phyloP scores from a whole-genome alignment of 1,140 invertebrate species.

The Antheraea pernyi region DNA sequence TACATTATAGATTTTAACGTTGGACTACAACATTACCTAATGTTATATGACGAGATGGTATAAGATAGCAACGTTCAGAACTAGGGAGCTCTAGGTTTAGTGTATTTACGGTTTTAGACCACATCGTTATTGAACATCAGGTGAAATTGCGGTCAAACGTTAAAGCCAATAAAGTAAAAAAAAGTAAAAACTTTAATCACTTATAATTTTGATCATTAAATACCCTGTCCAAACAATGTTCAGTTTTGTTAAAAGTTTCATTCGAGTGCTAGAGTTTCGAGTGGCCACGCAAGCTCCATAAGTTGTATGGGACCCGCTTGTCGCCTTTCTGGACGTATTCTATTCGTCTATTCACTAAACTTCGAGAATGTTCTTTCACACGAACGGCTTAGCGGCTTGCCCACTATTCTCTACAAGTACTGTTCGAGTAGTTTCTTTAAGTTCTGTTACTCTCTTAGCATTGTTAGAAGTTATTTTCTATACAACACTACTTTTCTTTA shows the following conservation, averaged over 20 bases:
- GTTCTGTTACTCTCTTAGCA: slow-evolving; percentile 44
- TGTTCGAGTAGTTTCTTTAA: slow-evolving; percentile 48
- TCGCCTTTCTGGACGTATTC: slow-evolving; percentile 55
- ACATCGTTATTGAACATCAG: too few relatives aligned
- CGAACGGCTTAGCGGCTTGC: slow-evolving; percentile 68
- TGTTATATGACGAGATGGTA: too few relatives aligned
- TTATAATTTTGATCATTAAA: background rate
- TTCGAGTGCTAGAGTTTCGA: slow-evolving; percentile 13
- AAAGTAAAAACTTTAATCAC: too few relatives aligned
- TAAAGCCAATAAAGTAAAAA: too few relatives aligned
- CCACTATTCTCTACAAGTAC: slow-evolving; percentile 50
- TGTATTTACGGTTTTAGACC: too few relatives aligned
- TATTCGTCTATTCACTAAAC: slow-evolving; percentile 56
- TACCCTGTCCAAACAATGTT: background rate
- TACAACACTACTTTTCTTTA: slow-evolving; percentile 20
- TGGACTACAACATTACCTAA: too few relatives aligned
- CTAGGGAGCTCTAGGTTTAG: too few relatives aligned
- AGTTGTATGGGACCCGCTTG: slow-evolving; percentile 44
- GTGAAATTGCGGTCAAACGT: too few relatives aligned
- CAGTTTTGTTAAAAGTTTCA: background rate
- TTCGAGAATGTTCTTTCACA: slow-evolving; percentile 58
- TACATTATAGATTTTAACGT: too few relatives aligned
- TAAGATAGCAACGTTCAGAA: too few relatives aligned
- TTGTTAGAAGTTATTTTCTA: slow-evolving; percentile 39
- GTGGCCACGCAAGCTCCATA: slow-evolving; percentile 38